phyloP scores from a whole-genome alignment of 2,113 vertebrate species.

The Cinclus cinclus region DNA sequence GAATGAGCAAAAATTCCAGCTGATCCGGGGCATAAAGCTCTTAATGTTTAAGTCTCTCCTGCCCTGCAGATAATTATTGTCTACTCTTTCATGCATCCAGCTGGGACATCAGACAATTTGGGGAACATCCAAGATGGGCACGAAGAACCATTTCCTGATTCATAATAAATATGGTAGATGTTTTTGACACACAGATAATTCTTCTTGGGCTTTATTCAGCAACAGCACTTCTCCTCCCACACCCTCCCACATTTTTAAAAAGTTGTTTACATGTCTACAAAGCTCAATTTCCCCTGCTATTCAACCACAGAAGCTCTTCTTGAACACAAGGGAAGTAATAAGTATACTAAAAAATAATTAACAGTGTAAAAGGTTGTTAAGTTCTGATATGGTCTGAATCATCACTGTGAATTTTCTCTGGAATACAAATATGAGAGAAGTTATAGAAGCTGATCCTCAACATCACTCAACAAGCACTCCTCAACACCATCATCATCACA shows the following conservation, averaged over 20 bases:
- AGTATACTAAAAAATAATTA: not conserved
- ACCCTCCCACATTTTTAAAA: not conserved
- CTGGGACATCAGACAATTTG: constrained; percentile 52
- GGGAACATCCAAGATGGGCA: constrained; percentile 33
- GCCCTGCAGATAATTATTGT: constrained; percentile 45
- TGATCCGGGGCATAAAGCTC: constrained; percentile 24
- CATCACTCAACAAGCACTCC: not conserved
- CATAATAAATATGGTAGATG: not conserved
- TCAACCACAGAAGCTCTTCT: not conserved
- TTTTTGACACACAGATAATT: constrained; percentile 8
- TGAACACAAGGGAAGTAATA: not conserved
- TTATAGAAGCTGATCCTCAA: not conserved
- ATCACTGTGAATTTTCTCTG: not conserved
- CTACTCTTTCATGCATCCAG: constrained; percentile 42
- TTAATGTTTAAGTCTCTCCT: constrained; percentile 44
- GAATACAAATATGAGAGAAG: not conserved
- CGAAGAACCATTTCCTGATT: constrained; percentile 31
- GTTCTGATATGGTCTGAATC: not conserved
- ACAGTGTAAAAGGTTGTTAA: not conserved
- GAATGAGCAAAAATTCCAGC: constrained; percentile 46
- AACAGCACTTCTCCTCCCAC: not conserved
- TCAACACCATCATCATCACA: not conserved
- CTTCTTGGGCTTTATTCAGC: not conserved
- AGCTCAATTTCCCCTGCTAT: not conserved
- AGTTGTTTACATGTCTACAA: not conserved